Conservation (phyloP, 2,797 vertebrate species). For the Bradypodion pumilum region DNA sequence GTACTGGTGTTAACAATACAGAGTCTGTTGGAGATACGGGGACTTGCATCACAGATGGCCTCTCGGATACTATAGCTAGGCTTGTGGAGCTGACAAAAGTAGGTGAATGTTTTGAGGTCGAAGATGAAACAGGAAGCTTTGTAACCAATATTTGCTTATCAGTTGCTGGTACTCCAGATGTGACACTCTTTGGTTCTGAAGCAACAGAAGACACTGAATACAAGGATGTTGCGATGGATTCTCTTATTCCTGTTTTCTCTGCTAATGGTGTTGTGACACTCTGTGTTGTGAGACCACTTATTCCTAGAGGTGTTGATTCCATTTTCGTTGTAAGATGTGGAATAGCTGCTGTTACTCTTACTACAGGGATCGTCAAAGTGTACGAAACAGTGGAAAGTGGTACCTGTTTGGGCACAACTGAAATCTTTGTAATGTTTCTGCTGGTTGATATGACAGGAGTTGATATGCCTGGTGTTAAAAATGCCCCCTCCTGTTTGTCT, state of each 20-base stretch:
- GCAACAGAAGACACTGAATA: conserved; percentile 11
- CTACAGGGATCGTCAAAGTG: conserved; percentile 21
- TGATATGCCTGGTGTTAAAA: conserved; percentile 22
- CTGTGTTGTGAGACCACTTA: conserved; percentile 24
- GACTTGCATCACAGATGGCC: background rate
- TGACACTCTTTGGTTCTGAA: conserved; percentile 22
- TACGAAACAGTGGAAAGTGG: conserved; percentile 41
- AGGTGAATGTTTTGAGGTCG: background rate
- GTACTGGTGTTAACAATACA: background rate
- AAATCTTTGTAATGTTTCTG: conserved; percentile 52
- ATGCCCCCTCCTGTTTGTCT: background rate
- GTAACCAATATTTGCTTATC: conserved; percentile 17
- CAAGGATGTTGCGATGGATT: conserved; percentile 34
- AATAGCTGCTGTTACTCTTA: background rate
- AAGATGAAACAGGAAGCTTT: background rate
- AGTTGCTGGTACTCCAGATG: background rate
- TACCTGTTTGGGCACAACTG: conserved; percentile 50
- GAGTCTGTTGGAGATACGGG: conserved; percentile 23
- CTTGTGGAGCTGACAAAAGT: background rate
- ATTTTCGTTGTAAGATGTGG: conserved; percentile 16
- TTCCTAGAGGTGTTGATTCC: background rate
- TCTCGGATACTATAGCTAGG: conserved; percentile 24
- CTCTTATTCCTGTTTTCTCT: conserved; percentile 41
- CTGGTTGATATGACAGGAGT: background rate
- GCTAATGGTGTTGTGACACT: conserved; percentile 20